These are phyloP conservation scores for Mormyrops attenuatus DNA, from an alignment of 2,797 vertebrate genomes.

Conservation along the genomic window DNA sequence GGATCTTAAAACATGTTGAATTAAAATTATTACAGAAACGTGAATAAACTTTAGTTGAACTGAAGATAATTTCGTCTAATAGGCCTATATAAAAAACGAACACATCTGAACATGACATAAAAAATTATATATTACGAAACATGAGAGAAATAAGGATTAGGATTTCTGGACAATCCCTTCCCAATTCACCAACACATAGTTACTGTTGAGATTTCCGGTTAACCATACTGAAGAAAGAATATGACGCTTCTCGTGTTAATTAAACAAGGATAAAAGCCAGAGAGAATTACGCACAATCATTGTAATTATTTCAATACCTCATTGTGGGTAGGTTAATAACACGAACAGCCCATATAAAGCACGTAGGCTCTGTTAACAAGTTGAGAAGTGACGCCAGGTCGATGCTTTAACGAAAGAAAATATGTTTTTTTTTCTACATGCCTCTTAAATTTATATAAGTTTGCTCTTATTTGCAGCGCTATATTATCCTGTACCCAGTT, in stretches of 20 bases:
- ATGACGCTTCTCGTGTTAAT: background rate
- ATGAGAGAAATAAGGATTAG: background rate
- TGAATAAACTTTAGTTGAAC: background rate
- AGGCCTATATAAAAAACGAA: background rate
- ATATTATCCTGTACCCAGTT: background rate
- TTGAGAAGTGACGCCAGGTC: background rate
- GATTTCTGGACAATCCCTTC: background rate
- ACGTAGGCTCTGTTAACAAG: background rate
- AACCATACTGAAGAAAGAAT: background rate
- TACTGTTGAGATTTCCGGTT: background rate
- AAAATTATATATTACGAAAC: background rate
- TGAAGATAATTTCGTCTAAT: background rate
- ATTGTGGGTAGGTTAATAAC: background rate
- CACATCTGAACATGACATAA: background rate
- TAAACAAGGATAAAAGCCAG: background rate
- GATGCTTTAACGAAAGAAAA: background rate
- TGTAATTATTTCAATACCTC: background rate
- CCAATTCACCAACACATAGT: background rate
- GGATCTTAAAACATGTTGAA: background rate
- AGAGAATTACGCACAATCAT: background rate
- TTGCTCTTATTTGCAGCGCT: background rate
- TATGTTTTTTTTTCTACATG: background rate
- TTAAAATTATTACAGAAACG: background rate
- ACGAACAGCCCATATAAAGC: background rate
- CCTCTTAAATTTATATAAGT: background rate